phyloP scores from a whole-genome alignment of 1,140 invertebrate genomes.

The Anadara kagoshimensis region DNA sequence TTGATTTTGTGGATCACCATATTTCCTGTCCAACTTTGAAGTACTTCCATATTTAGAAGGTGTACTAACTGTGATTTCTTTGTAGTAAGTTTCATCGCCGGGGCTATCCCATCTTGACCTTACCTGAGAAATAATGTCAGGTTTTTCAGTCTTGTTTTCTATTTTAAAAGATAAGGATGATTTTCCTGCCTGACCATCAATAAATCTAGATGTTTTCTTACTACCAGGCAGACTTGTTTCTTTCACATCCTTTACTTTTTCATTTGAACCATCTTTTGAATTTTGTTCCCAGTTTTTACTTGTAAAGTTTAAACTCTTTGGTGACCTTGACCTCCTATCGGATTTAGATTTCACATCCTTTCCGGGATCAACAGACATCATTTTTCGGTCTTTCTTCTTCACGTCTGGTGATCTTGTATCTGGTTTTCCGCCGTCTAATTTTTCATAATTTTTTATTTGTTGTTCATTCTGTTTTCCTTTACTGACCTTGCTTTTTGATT shows the following conservation, averaged over 20 bases:
- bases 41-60: no score
- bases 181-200: no score
- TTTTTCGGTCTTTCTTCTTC: neutral
- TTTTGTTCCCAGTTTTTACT: neutral
- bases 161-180: no score
- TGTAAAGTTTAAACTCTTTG: neutral
- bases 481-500: no score
- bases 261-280: neutral
- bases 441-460: no score
- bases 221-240: neutral
- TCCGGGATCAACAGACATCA: neutral
- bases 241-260: neutral
- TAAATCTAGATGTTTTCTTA: no score
- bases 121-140: neutral
- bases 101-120: slow-evolving; percentile 42
- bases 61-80: neutral
- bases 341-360: neutral
- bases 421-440: no score
- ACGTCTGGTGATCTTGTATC: no score
- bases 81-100: slow-evolving; percentile 9
- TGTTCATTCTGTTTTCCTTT: no score
- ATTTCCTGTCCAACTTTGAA: no score
- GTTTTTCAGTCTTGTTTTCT: no score
- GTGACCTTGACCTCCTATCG: neutral
- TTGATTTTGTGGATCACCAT: no score